Percentiles rank a stretch among this genome's conserved stretches.
These are phyloP conservation scores for Villa cingulata DNA, from an alignment of 2,888 invertebrate species.

Conservation along the genomic window DNA sequence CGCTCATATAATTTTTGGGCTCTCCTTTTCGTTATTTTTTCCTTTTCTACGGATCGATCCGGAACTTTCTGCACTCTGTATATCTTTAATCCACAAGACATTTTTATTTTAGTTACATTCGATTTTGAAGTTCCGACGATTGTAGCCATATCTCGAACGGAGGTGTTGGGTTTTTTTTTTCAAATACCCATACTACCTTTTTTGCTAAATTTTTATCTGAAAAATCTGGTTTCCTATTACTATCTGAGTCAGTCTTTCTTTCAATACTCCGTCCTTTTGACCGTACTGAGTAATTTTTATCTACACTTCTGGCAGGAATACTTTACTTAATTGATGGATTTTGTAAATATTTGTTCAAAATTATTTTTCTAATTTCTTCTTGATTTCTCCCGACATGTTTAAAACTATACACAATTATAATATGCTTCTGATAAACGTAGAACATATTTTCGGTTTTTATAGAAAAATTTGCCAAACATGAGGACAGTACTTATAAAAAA, in stretches of 20 bases:
- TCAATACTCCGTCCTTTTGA: background rate
- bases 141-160: too few relatives aligned
- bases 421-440: too few relatives aligned
- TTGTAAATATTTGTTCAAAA: background rate
- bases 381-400: background rate
- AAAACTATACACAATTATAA: background rate
- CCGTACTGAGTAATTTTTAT: background rate
- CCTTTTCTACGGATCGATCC: slow-evolving; percentile 1
- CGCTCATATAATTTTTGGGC: slow-evolving; percentile 1
- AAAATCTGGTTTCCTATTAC: background rate
- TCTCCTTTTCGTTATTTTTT: background rate
- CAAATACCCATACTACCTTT: too few relatives aligned
- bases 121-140: slow-evolving; percentile 2
- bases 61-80: slow-evolving; percentile 5
- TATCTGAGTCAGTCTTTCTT: background rate
- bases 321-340: background rate
- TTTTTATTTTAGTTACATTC: background rate
- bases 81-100: background rate
- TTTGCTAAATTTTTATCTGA: background rate
- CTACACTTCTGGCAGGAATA: too few relatives aligned
- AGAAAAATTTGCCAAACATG: too few relatives aligned
- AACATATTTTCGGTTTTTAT: too few relatives aligned
- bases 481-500: too few relatives aligned
- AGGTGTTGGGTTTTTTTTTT: too few relatives aligned
- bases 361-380: background rate